These are phyloP conservation scores for Bombus sibiricus DNA, from an alignment of 1,140 invertebrate genomes.

Conservation along the genomic window DNA sequence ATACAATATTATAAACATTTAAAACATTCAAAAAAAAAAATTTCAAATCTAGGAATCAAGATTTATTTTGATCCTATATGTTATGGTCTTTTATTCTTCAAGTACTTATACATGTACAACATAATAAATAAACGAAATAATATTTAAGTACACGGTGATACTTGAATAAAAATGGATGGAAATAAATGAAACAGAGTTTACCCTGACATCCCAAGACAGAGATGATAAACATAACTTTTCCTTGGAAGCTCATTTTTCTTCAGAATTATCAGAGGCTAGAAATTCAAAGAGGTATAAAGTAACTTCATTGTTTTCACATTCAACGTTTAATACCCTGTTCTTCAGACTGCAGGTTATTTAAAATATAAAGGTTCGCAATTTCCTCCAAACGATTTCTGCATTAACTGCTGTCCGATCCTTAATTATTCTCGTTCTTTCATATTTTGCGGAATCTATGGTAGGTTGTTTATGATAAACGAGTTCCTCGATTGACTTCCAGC, in stretches of 20 bases:
- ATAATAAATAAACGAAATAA: background rate
- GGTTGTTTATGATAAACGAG: background rate
- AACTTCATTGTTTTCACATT: conserved; percentile 2
- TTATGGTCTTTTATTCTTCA: background rate
- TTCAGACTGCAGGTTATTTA: background rate
- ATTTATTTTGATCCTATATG: background rate
- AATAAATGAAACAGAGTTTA: background rate
- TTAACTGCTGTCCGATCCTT: conserved; percentile 1
- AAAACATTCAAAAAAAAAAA: background rate
- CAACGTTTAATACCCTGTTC: background rate
- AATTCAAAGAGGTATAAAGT: conserved; percentile 9
- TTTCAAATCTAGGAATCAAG: background rate
- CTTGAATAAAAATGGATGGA: background rate
- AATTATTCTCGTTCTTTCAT: conserved; percentile 14
- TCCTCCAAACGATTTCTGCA: background rate
- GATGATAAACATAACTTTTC: background rate
- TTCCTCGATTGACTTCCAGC: background rate
- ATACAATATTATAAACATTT: background rate
- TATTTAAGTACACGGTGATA: background rate
- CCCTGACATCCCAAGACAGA: background rate
- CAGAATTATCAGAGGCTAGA: background rate
- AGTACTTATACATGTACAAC: background rate
- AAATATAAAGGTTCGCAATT: conserved; percentile 13
- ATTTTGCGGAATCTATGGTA: background rate
- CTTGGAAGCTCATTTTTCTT: background rate